A percentile compares a stretch with the other conserved stretches of the same genome.
Evolutionary conservation across 2,888 invertebrate genomes (phyloP).

Genomic region (Tipula lateralis): DNA sequence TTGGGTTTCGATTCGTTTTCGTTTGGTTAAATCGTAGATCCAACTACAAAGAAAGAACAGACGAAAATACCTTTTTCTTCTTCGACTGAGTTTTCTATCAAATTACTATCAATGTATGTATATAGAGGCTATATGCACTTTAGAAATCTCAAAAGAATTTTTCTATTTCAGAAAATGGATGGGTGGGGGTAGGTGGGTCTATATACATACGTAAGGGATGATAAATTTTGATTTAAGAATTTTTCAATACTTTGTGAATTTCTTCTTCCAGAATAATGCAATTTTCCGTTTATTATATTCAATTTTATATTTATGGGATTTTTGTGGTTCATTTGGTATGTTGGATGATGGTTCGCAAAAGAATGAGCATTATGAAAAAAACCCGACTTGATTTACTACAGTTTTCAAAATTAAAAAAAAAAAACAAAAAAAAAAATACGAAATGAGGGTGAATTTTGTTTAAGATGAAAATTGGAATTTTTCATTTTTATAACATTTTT

Average conservation of each 20-base stretch:
- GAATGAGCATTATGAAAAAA: background rate
- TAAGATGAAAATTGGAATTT: background rate
- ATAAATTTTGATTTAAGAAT: constrained; percentile 1
- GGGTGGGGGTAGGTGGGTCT: no score
- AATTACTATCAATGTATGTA: background rate
- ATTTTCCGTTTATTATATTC: background rate
- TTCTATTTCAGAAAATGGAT: background rate
- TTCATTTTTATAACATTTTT: background rate
- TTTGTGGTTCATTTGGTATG: background rate
- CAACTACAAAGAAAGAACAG: background rate
- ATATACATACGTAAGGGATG: background rate
- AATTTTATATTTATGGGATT: constrained; percentile 11
- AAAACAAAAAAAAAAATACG: background rate
- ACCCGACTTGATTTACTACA: background rate
- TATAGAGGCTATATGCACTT: background rate
- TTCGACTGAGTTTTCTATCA: background rate
- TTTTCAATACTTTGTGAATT: background rate
- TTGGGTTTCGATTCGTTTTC: no score
- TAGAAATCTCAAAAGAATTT: background rate
- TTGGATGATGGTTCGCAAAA: background rate
- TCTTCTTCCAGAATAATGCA: background rate
- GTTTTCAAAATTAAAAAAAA: background rate
- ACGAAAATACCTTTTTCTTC: background rate
- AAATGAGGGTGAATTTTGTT: background rate
- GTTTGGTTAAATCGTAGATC: background rate